Percentiles rank a stretch among this genome's conserved stretches.
Conservation (phyloP, 2,888 invertebrate species). For the Pheosia tremula region DNA sequence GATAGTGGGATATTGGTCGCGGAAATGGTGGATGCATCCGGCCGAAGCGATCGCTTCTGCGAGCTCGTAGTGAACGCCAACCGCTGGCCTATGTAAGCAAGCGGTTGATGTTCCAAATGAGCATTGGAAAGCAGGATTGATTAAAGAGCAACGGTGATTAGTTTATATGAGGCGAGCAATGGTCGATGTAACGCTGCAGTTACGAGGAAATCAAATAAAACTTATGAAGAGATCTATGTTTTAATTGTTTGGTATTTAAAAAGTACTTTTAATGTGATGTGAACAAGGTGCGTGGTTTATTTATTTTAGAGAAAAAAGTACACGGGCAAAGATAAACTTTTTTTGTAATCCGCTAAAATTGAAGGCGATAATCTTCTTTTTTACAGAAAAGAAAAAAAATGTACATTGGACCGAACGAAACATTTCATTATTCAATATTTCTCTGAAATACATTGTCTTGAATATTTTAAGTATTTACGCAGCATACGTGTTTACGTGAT, state of each 20-base stretch:
- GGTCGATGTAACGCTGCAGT: too few species aligned
- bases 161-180: background rate
- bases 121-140: background rate
- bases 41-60: slow-evolving; percentile 65
- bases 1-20: slow-evolving; percentile 62
- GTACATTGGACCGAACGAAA: too few species aligned
- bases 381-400: too few species aligned
- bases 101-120: slow-evolving; percentile 2
- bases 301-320: slow-evolving; percentile 28
- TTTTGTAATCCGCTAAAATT: slow-evolving; percentile 17
- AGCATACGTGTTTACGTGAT: slow-evolving; percentile 59
- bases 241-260: slow-evolving; percentile 14
- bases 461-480: slow-evolving; percentile 35
- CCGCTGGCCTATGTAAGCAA: slow-evolving; percentile 37
- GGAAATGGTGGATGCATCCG: slow-evolving; percentile 74
- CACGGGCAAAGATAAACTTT: slow-evolving; percentile 34
- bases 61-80: slow-evolving; percentile 23
- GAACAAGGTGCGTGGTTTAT: slow-evolving; percentile 24
- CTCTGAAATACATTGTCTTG: too few species aligned
- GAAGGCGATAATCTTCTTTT: slow-evolving; percentile 12
- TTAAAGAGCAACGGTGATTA: background rate
- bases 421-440: too few species aligned
- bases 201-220: too few species aligned
- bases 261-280: slow-evolving; percentile 24
- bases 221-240: background rate